Percentiles rank a stretch among this genome's conserved stretches.
Conservation (phyloP, 2,113 vertebrate genomes). For the Lampris megalopsis region DNA sequence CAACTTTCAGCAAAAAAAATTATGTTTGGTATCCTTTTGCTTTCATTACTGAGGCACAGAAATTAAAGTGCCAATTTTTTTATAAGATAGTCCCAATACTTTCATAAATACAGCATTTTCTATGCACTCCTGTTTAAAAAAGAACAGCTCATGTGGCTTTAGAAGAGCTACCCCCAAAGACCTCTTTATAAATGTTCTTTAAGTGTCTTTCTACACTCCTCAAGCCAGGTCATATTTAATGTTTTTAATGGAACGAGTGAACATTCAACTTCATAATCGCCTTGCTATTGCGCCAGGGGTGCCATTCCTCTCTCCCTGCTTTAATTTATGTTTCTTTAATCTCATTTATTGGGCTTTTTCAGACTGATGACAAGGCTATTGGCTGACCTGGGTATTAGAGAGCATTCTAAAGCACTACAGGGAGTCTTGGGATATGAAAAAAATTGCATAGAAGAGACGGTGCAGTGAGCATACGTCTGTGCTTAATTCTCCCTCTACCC, state of each 20-base stretch:
- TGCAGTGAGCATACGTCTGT: constrained; percentile 53
- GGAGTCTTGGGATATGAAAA: constrained; percentile 50
- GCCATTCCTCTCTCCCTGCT: constrained; percentile 59
- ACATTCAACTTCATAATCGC: constrained; percentile 80
- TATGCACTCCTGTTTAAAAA: constrained; percentile 6
- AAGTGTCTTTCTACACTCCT: constrained; percentile 62
- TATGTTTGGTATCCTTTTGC: neutral
- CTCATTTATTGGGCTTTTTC: constrained; percentile 55
- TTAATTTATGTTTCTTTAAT: constrained; percentile 79
- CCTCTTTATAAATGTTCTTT: constrained; percentile 61
- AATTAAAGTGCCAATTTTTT: constrained; percentile 15
- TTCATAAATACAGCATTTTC: constrained; percentile 34
- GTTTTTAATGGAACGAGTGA: constrained; percentile 74
- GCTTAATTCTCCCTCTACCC: constrained; percentile 50
- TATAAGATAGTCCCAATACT: neutral
- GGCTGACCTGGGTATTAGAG: constrained; percentile 68
- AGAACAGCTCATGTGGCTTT: constrained; percentile 22
- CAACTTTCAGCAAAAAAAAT: neutral
- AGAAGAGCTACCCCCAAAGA: constrained; percentile 38
- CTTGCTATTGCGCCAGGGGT: constrained; percentile 70
- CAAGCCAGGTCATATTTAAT: constrained; percentile 74
- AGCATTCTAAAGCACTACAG: constrained; percentile 63
- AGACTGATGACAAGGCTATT: constrained; percentile 49
- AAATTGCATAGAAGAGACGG: constrained; percentile 40
- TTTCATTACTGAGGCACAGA: neutral